Evolutionary conservation across 1,140 invertebrate genomes (phyloP).

Genomic region (Archivesica marissinica): DNA sequence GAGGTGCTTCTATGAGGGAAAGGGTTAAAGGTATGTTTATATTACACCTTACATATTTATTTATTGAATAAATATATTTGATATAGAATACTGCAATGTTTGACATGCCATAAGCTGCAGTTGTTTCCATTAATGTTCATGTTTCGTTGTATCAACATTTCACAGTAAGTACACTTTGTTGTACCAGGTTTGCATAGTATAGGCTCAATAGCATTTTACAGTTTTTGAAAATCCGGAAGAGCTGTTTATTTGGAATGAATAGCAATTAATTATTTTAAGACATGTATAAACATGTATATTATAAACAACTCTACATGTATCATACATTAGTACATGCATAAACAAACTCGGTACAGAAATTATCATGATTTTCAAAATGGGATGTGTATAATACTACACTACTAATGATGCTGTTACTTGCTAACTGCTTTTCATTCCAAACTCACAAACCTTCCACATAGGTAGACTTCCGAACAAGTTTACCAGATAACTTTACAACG

Average conservation of each 20-base stretch:
- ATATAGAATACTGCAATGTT: too few relatives aligned
- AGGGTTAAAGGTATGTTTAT: too few relatives aligned
- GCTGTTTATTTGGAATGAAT: slow-evolving; percentile 33
- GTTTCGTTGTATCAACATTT: too few relatives aligned
- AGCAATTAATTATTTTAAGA: background rate
- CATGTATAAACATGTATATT: background rate
- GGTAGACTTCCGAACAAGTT: background rate
- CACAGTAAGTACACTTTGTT: too few relatives aligned
- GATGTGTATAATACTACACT: too few relatives aligned
- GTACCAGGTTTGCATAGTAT: too few relatives aligned
- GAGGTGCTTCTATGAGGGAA: too few relatives aligned
- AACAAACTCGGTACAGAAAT: background rate
- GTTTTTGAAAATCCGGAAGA: background rate
- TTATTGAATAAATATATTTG: too few relatives aligned
- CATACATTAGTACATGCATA: background rate
- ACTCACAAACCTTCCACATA: slow-evolving; percentile 4
- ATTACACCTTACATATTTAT: too few relatives aligned
- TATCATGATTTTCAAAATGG: background rate
- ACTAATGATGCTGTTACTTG: background rate
- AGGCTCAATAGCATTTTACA: background rate
- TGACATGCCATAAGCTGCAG: too few relatives aligned
- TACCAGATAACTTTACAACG: background rate
- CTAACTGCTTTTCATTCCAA: slow-evolving; percentile 47
- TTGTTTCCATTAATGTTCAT: too few relatives aligned
- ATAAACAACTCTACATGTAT: background rate